Base-by-base conservation (phyloP, 2,113 vertebrate genomes). In the Gobius niger region DNA sequence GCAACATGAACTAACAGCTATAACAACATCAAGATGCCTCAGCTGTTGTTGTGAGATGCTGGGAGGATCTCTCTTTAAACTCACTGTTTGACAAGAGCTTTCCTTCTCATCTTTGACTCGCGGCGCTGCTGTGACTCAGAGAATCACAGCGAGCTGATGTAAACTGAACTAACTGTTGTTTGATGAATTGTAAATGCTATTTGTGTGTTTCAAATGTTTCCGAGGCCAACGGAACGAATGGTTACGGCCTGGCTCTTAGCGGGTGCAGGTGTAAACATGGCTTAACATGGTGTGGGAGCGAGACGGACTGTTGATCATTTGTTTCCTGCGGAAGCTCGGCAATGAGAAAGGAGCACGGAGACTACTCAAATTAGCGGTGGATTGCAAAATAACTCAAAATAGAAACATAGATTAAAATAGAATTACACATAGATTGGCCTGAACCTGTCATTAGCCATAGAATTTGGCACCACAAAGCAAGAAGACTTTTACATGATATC, bases 101-200 rank as follows among this genome's bases (percentile, higher is more conserved):
- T 52, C 41, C 44, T 59, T 72, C 69, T 74, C 50, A 63, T 74
- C 49, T 65, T 42, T 24, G 60, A 70, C 42, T 40, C 18, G 5
- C 46, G 54, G 54, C 44, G 52, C 16, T 52, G 50, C 49, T 72
- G 42, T 18, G n/a, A 46, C 7, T 3, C 4, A 18, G 41, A 46
- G 47, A 12, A 16, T 44, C 19, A 42, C 16, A 6, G 65, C 14
- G 57, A 44, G 63, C 57, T 51, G 62, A 63, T 44, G 65, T 44
- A 59, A 72, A 61, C 68, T 70, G 63, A 60, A 40, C 52, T 60
- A 49, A 50, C 19, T 44, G 13, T 18, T 7, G 7, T 46, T 46
- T 60, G 57, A 60, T 60, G 13, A 60, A 60, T 59, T 59, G 34
- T 59, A 13, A 41, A 42, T 41, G 34, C 9, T 40, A 7, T 57